phyloP scores from a whole-genome alignment of 37 sponge, comb jelly and placozoan species.

The Mnemiopsis leidyi region DNA sequence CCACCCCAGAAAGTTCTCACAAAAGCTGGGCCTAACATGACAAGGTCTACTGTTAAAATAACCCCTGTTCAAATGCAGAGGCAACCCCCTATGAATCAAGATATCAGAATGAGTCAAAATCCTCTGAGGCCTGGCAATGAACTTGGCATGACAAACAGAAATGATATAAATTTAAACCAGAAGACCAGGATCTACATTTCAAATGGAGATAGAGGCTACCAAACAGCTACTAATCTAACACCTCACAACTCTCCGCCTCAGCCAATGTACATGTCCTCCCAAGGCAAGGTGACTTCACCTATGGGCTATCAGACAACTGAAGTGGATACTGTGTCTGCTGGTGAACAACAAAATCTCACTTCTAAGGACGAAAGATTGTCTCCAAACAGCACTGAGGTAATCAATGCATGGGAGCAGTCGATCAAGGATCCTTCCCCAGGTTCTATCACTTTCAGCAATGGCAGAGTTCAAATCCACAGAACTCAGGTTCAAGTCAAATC shows the following conservation, averaged over 20 bases:
- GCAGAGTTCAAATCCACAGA: slow-evolving; percentile 40
- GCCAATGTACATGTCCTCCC: not conserved
- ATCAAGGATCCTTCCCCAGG: slow-evolving; percentile 24
- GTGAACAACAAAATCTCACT: not conserved
- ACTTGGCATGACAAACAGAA: not conserved
- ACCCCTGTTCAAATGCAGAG: not conserved
- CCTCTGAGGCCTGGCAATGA: not conserved
- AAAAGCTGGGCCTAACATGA: not conserved
- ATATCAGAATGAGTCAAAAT: not conserved
- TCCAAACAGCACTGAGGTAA: slow-evolving; percentile 1
- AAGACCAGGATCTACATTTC: not conserved
- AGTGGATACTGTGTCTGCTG: not conserved
- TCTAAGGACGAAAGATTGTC: slow-evolving; percentile 46
- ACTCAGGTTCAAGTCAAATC: slow-evolving; percentile 16
- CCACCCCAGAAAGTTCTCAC: not conserved
- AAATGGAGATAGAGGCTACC: not conserved
- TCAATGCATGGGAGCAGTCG: slow-evolving; percentile 61
- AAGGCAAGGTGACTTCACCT: not conserved
- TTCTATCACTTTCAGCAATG: slow-evolving; percentile 35
- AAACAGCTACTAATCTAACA: not conserved
- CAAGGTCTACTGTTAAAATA: not conserved
- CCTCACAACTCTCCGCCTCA: not conserved
- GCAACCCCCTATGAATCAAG: not conserved
- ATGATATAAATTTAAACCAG: not conserved
- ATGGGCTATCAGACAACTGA: not conserved